These are phyloP conservation scores for Nyctalus aviator DNA, from an alignment of 2,797 vertebrate genomes.

Conservation along the genomic window DNA sequence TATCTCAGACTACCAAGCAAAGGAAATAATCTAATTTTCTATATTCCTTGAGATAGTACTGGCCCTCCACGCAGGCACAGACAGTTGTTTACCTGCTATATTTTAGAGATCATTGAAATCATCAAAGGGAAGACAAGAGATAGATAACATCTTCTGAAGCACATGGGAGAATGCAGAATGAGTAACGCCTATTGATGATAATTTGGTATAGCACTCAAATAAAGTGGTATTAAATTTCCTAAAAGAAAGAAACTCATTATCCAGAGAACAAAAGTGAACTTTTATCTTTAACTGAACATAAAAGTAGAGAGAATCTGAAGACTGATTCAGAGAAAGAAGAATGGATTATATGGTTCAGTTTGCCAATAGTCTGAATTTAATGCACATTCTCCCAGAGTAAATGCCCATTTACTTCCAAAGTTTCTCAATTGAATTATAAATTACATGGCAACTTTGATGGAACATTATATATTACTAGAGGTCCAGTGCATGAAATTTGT, in stretches of 20 bases:
- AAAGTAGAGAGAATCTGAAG: not conserved
- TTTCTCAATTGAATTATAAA: not conserved
- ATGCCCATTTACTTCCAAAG: not conserved
- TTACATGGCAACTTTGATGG: not conserved
- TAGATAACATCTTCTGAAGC: not conserved
- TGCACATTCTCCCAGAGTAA: not conserved
- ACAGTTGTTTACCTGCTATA: not conserved
- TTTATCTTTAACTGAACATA: not conserved
- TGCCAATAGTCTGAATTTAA: not conserved
- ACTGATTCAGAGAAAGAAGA: no score
- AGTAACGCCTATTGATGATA: not conserved
- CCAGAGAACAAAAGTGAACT: not conserved
- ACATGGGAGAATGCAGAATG: not conserved
- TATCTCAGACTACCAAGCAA: not conserved
- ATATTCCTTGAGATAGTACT: not conserved
- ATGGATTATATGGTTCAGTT: not conserved
- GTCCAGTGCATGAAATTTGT: no score
- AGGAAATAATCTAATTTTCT: not conserved
- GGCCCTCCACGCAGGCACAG: not conserved
- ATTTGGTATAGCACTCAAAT: not conserved
- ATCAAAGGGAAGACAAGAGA: not conserved
- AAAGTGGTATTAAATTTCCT: not conserved
- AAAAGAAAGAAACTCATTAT: not conserved
- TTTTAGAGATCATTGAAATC: not conserved
- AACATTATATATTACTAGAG: not conserved